Evolutionary conservation across 1,140 invertebrate species (phyloP), one percentile per base, ranked within the genome.

Genomic region (Brachionus calyciflorus): DNA sequence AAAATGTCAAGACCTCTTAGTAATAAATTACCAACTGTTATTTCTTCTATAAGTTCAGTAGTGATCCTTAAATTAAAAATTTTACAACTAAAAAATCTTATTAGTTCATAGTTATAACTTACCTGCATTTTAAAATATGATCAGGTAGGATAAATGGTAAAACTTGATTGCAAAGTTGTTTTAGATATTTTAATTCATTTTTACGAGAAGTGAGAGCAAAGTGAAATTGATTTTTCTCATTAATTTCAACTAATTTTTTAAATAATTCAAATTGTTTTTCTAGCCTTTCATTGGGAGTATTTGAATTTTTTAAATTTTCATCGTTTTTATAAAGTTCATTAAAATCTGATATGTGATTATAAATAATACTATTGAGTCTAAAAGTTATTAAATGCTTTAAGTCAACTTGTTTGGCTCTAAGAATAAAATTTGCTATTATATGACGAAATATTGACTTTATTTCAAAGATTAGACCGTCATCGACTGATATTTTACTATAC

Each of bases 401-500:
- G 51, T 73, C 69, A 37, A 70, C 68, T 53, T 51, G 26, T 73
- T 73, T 49, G 10, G 40, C 1, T 37, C 69, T 37, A 10, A 21
- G 4, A 12, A 73, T 51, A 3, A 73, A 55, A 73, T 73, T 73
- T 7, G 69, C 44, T 4, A 73, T 19, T 21, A 73, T 49, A 10
- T 73, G 69, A 9, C 69, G 19, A 37, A 73, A 41, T 17, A 73
- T 19, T 14, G 30, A 33, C 19, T 73, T 73, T 30, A 40, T 51
- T 55, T 73, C 69, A n/a, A 21, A 49, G 19, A 73, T 41, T 0
- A 73, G 37, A 49, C 46, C 46, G 26, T 73, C 69, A 12, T 73
- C 69, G 12, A 40, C 21, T 1, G 69, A 73, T 73, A 73, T 73
- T 17, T 49, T 73, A 51, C 46, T 55, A 26, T 51, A 73, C 69